These are phyloP conservation scores for Muscicapa comitata DNA, from an alignment of 2,797 vertebrate species.

Conservation along the genomic window DNA sequence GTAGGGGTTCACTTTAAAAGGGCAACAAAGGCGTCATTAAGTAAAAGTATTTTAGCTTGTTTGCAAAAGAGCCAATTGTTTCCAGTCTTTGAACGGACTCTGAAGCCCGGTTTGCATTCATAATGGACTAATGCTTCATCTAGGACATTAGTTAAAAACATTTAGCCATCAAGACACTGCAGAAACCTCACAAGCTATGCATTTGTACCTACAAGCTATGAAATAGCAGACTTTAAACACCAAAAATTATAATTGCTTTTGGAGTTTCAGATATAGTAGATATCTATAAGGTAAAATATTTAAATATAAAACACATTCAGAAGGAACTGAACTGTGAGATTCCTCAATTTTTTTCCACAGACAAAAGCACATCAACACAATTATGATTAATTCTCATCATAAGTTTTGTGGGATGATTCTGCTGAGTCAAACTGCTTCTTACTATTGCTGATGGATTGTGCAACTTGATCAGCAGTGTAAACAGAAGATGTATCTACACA, in stretches of 20 bases:
- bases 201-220: background rate
- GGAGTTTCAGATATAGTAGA: background rate
- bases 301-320: background rate
- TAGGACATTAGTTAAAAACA: conserved; percentile 16
- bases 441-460: background rate
- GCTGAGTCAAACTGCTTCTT: background rate
- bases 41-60: background rate
- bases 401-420: background rate
- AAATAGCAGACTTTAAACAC: background rate
- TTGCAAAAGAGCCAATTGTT: conserved; percentile 3
- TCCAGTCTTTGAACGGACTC: background rate
- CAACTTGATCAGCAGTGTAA: background rate
- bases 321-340: background rate
- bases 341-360: background rate
- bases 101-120: conserved; percentile 10
- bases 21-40: background rate
- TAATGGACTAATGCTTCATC: conserved; percentile 22
- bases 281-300: background rate
- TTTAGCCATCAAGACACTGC: background rate
- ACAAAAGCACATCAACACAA: background rate
- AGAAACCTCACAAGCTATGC: background rate
- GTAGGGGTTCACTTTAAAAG: background rate
- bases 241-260: background rate
- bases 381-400: background rate
- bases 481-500: background rate